phyloP scores from a whole-genome alignment of 2,113 vertebrate species.

The Orthonyx spaldingii region DNA sequence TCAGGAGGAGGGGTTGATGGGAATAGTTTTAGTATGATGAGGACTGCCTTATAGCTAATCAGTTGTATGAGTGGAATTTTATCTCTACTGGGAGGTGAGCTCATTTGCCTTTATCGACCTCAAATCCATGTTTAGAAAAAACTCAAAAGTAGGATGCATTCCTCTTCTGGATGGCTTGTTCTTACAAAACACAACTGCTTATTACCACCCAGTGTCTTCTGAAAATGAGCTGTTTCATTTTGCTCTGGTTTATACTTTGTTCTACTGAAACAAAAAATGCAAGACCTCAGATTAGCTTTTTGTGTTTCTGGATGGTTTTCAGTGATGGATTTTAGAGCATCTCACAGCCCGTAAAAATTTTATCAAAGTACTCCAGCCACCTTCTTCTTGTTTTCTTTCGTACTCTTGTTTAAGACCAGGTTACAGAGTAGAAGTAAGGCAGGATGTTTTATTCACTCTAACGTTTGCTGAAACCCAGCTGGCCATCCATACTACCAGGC shows the following conservation, averaged over 20 bases:
- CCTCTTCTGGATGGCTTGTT: neutral
- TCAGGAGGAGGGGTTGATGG: neutral
- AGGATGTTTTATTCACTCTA: neutral
- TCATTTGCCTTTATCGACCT: neutral
- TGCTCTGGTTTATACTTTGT: neutral
- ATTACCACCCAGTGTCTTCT: slow-evolving; percentile 18
- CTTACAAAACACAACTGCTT: neutral
- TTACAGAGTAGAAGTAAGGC: neutral
- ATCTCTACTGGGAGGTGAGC: slow-evolving; percentile 59
- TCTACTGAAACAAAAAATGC: neutral
- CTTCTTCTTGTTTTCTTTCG: neutral
- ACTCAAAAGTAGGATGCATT: slow-evolving; percentile 11
- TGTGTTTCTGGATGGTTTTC: neutral
- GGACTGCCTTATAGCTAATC: slow-evolving; percentile 18
- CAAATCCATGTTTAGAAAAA: slow-evolving; percentile 44
- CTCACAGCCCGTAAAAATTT: neutral
- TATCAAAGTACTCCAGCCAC: neutral
- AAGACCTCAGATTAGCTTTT: neutral
- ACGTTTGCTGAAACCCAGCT: neutral
- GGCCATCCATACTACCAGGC: neutral
- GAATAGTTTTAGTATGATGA: slow-evolving; percentile 36
- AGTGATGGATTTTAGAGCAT: neutral
- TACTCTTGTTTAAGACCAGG: neutral
- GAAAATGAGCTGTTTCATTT: slow-evolving; percentile 31
- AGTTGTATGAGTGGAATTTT: slow-evolving; percentile 54